These are phyloP conservation scores for Conistra vaccinii DNA, from an alignment of 2,888 invertebrate genomes.

Conservation along the genomic window DNA sequence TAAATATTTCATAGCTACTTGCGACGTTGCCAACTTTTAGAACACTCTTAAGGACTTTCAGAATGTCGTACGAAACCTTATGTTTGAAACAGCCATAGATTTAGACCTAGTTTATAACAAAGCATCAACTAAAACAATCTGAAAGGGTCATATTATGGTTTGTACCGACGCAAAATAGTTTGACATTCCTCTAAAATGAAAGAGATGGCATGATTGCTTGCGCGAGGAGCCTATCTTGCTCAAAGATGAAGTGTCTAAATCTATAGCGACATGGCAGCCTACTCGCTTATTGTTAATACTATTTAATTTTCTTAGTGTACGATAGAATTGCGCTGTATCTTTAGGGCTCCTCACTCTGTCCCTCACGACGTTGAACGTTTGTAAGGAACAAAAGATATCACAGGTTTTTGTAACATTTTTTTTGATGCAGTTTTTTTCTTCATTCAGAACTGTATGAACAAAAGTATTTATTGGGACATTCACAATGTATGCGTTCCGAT, in stretches of 20 bases:
- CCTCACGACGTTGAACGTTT: constrained; percentile 30
- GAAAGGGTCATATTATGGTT: background rate
- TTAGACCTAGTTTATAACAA: constrained; percentile 18
- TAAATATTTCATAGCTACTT: no score
- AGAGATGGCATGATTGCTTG: background rate
- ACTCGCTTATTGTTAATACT: constrained; percentile 35
- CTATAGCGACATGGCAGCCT: constrained; percentile 31
- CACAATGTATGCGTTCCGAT: background rate
- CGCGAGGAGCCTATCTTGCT: background rate
- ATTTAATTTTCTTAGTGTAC: constrained; percentile 36
- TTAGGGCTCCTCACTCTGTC: constrained; percentile 49
- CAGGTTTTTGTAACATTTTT: constrained; percentile 2
- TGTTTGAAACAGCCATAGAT: constrained; percentile 28
- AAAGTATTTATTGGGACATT: background rate
- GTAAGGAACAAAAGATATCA: background rate
- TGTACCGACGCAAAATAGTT: background rate
- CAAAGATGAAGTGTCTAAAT: constrained; percentile 21
- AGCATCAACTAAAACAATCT: background rate
- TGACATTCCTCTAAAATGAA: constrained; percentile 7
- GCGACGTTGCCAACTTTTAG: no score
- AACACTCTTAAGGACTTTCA: no score
- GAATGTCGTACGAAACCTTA: constrained; percentile 29
- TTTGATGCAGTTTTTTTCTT: background rate
- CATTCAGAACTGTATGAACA: background rate
- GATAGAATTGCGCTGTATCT: constrained; percentile 29